Evolutionary conservation across 2,113 vertebrate species (phyloP).

Genomic region (Tonatia bakeri): DNA sequence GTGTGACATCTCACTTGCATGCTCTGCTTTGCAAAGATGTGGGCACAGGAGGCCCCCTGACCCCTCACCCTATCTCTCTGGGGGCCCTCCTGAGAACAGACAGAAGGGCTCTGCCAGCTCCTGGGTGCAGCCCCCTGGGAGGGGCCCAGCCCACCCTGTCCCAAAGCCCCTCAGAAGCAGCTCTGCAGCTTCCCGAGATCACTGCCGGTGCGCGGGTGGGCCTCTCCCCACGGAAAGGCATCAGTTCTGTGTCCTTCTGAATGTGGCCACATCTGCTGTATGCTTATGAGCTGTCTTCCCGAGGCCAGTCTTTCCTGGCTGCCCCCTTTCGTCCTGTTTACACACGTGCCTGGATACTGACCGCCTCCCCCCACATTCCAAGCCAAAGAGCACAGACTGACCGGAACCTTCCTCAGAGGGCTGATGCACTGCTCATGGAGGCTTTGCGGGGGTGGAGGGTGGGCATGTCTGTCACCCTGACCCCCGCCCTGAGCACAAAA

Average conservation of each 20-base stretch:
- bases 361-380: background rate
- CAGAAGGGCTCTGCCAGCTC: background rate
- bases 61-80: background rate
- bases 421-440: background rate
- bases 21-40: background rate
- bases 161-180: background rate
- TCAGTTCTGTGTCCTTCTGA: slow-evolving; percentile 59
- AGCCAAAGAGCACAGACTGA: background rate
- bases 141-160: background rate
- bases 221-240: slow-evolving; percentile 27
- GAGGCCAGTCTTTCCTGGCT: slow-evolving; percentile 37
- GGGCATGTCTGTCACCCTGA: background rate
- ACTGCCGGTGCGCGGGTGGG: background rate
- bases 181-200: slow-evolving; percentile 16
- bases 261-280: background rate
- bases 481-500: background rate
- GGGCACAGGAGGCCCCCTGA: background rate
- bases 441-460: background rate
- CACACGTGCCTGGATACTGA: background rate
- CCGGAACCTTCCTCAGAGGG: background rate
- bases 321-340: background rate
- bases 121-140: background rate
- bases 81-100: background rate
- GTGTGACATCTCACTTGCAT: background rate
- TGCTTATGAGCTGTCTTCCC: slow-evolving; percentile 14